phyloP scores from a whole-genome alignment of 2,113 vertebrate genomes.

The Anolis sagrei region DNA sequence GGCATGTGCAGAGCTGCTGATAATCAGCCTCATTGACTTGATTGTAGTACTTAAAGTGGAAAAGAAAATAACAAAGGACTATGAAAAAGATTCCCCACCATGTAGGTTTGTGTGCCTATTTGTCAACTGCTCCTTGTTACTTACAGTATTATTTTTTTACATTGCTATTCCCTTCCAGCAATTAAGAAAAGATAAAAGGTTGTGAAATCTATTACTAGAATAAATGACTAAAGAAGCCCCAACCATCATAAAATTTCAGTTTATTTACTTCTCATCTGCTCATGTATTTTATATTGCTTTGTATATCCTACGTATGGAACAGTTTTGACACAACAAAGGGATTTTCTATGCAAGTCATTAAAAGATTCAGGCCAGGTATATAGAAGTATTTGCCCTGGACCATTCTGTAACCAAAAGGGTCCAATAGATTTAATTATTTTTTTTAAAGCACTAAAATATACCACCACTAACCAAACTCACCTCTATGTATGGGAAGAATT shows the following conservation, averaged over 20 bases:
- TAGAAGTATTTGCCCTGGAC: too few relatives aligned
- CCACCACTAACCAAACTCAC: too few relatives aligned
- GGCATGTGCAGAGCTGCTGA: neutral
- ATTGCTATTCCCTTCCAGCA: neutral
- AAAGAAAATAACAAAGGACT: neutral
- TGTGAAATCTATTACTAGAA: neutral
- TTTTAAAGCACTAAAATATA: too few relatives aligned
- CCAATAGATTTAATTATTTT: too few relatives aligned
- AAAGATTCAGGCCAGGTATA: neutral
- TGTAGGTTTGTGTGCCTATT: neutral
- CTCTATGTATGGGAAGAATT: too few relatives aligned
- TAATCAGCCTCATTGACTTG: rapidly evolving
- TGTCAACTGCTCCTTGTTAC: neutral
- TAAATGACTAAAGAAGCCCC: constrained; percentile 18
- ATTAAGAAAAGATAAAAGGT: neutral
- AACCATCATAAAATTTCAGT: constrained; percentile 2
- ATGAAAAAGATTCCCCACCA: neutral
- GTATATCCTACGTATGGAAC: neutral
- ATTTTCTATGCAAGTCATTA: neutral
- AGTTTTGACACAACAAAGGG: neutral
- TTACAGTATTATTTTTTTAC: neutral
- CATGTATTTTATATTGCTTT: neutral
- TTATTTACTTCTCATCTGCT: neutral
- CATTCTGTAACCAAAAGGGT: too few relatives aligned
- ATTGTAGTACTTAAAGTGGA: neutral